Conservation (phyloP, 2,113 vertebrate species). For the Upupa epops region DNA sequence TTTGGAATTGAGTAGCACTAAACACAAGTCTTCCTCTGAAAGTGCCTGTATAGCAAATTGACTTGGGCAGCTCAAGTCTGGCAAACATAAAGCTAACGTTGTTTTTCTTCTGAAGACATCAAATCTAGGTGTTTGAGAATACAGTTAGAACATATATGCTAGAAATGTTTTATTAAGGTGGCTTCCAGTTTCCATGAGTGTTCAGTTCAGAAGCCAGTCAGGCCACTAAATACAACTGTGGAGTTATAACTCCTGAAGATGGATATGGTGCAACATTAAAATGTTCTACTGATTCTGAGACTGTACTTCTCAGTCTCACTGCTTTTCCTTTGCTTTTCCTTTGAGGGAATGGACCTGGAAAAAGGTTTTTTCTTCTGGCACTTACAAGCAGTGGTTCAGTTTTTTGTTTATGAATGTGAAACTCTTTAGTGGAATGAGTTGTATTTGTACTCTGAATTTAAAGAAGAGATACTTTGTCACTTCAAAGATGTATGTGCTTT, state of each 20-base stretch:
- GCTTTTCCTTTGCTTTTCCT: background rate
- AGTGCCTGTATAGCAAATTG: background rate
- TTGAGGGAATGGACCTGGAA: no score
- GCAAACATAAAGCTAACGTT: background rate
- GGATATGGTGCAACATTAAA: background rate
- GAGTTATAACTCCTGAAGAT: background rate
- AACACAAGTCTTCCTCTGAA: background rate
- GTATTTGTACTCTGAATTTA: background rate
- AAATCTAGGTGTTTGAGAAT: background rate
- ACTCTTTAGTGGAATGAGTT: background rate
- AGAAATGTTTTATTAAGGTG: background rate
- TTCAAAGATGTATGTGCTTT: background rate
- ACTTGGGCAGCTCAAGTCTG: background rate
- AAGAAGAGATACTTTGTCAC: background rate
- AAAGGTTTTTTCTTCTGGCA: background rate
- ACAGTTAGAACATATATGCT: background rate
- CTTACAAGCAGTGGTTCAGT: background rate
- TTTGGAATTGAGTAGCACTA: background rate
- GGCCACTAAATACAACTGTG: background rate
- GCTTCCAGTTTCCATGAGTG: background rate
- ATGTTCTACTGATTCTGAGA: background rate
- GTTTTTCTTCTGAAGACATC: background rate
- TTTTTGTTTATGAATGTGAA: background rate
- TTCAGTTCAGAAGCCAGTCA: background rate
- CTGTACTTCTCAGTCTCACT: accelerated